Evolutionary conservation across 2,797 vertebrate genomes (phyloP).

Genomic region (Natrix natrix): DNA sequence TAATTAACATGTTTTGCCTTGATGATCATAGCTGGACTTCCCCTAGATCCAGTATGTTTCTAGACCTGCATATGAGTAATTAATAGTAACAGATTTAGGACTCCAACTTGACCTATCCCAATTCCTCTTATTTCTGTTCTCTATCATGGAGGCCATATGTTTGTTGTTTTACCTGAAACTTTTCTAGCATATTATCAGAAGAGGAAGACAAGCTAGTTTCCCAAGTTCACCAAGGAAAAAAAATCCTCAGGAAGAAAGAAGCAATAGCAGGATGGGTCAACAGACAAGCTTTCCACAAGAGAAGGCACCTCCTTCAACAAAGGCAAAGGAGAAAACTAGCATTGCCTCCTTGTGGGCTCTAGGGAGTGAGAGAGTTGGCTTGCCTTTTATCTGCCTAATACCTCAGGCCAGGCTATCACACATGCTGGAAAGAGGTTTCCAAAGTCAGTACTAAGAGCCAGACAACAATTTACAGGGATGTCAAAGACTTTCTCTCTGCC

Average conservation of each 20-base stretch:
- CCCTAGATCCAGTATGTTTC: not conserved
- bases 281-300: not conserved
- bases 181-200: not conserved
- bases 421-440: not conserved
- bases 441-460: constrained; percentile 3
- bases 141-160: not conserved
- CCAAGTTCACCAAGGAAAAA: not conserved
- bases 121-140: not conserved
- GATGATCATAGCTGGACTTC: not conserved
- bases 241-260: not conserved
- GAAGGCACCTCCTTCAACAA: not conserved
- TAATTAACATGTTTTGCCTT: not conserved
- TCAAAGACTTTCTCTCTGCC: not conserved
- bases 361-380: not conserved
- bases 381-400: not conserved
- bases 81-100: not conserved
- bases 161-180: not conserved
- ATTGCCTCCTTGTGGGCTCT: not conserved
- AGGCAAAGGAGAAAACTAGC: not conserved
- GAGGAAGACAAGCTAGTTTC: not conserved
- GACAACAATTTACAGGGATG: not conserved
- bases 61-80: not conserved
- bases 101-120: not conserved
- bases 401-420: not conserved
- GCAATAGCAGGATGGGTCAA: no score